Evolutionary conservation across 2,113 vertebrate genomes (phyloP).

Genomic region (Rhinichthys klamathensis): DNA sequence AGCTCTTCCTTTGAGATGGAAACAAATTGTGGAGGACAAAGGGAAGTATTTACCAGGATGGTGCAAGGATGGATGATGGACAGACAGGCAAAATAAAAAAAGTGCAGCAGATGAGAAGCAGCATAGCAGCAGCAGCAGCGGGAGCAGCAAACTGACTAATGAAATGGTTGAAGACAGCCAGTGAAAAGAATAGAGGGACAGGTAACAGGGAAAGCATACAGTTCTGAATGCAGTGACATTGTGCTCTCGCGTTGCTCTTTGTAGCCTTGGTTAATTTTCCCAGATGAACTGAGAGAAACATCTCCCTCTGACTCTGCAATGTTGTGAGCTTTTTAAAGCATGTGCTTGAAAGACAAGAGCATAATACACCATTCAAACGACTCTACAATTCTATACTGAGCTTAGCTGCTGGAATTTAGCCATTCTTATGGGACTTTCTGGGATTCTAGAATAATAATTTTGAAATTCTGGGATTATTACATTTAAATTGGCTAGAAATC

Average conservation of each 20-base stretch:
- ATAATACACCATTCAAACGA: neutral
- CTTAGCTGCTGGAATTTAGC: neutral
- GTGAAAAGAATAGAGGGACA: neutral
- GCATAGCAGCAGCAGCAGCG: conserved; percentile 70
- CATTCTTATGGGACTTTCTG: neutral
- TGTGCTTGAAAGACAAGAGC: conserved; percentile 20
- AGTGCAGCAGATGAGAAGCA: conserved; percentile 45
- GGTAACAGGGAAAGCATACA: neutral
- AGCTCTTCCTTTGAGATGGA: conserved; percentile 56
- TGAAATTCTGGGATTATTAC: neutral
- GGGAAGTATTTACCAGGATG: neutral
- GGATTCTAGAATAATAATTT: neutral
- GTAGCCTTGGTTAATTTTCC: neutral
- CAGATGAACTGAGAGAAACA: neutral
- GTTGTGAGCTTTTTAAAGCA: conserved; percentile 1
- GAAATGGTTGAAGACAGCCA: conserved; percentile 42
- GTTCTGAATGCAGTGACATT: neutral
- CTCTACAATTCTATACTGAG: neutral
- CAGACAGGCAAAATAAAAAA: conserved; percentile 22
- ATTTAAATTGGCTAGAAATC: neutral
- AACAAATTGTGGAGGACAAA: conserved; percentile 59
- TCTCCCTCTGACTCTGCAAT: neutral
- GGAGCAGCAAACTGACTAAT: conserved; percentile 66
- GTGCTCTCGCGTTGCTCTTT: conserved; percentile 20
- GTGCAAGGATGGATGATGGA: conserved; percentile 17